phyloP scores from a whole-genome alignment of 1,140 invertebrate species.

The Helicoverpa zea region DNA sequence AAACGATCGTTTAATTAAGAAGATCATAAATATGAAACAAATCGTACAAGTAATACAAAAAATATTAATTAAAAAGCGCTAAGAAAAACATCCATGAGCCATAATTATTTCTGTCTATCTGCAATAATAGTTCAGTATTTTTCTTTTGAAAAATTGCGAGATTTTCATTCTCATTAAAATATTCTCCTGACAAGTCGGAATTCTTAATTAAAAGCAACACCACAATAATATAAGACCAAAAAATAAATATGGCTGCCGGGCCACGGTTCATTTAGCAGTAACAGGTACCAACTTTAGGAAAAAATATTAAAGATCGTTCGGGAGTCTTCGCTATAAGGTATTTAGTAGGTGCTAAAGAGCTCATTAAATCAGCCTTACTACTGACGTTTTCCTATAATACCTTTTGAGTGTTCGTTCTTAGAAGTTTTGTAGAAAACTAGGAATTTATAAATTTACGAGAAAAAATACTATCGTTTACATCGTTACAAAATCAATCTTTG shows the following conservation, averaged over 20 bases:
- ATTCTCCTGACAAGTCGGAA: conserved; percentile 46
- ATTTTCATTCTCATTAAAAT: conserved; percentile 55
- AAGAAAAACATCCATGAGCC: conserved; percentile 20
- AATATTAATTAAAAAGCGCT: conserved; percentile 13
- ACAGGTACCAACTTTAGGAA: conserved; percentile 34
- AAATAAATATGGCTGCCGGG: conserved; percentile 31
- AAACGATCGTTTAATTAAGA: background rate
- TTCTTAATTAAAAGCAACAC: conserved; percentile 55
- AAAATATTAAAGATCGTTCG: conserved; percentile 24
- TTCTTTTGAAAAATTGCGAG: conserved; percentile 42
- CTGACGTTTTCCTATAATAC: background rate
- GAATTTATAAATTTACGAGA: no score
- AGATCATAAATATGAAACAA: background rate
- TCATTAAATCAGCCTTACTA: background rate
- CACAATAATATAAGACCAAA: conserved; percentile 36
- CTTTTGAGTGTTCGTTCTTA: background rate
- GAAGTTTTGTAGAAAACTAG: no score
- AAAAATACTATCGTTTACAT: no score
- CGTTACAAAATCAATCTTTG: no score
- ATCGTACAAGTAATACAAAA: background rate
- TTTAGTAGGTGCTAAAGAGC: background rate
- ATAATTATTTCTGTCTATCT: conserved; percentile 28
- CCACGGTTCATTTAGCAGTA: conserved; percentile 35
- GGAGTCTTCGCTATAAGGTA: conserved; percentile 8
- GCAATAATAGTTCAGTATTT: conserved; percentile 41